Evolutionary conservation across 30 jellyfish, hydroid and myxozoan species (phyloP).

Genomic region (Nemopilema nomurai): DNA sequence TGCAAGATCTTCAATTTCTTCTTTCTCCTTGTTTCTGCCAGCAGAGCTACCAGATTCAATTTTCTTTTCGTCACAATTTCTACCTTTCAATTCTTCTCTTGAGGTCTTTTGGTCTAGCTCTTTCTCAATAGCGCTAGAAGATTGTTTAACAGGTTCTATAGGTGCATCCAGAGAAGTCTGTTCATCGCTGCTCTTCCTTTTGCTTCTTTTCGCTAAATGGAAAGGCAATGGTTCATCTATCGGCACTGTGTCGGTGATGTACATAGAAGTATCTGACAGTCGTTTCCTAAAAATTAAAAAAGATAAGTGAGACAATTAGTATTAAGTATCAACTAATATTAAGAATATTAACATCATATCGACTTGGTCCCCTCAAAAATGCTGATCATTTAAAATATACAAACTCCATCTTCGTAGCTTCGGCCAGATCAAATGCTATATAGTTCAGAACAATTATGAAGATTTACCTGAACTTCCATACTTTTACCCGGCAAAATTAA

Average conservation of each 20-base stretch:
- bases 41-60: background rate
- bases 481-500: too few species aligned
- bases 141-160: background rate
- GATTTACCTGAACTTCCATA: too few species aligned
- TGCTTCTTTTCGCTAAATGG: conserved; percentile 33
- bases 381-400: too few species aligned
- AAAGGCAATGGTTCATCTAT: conserved; percentile 22
- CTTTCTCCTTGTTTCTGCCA: background rate
- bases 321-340: background rate
- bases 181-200: background rate
- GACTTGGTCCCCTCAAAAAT: background rate
- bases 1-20: conserved; percentile 26
- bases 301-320: background rate
- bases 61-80: background rate
- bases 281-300: conserved; percentile 38
- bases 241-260: conserved; percentile 51
- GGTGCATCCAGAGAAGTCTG: background rate
- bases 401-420: too few species aligned
- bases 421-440: too few species aligned
- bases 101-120: background rate
- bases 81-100: too few species aligned
- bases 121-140: background rate
- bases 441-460: too few species aligned
- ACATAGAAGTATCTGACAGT: conserved; percentile 55
- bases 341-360: background rate